phyloP scores from a whole-genome alignment of 2,888 invertebrate genomes.

The Synanthedon andrenaeformis region DNA sequence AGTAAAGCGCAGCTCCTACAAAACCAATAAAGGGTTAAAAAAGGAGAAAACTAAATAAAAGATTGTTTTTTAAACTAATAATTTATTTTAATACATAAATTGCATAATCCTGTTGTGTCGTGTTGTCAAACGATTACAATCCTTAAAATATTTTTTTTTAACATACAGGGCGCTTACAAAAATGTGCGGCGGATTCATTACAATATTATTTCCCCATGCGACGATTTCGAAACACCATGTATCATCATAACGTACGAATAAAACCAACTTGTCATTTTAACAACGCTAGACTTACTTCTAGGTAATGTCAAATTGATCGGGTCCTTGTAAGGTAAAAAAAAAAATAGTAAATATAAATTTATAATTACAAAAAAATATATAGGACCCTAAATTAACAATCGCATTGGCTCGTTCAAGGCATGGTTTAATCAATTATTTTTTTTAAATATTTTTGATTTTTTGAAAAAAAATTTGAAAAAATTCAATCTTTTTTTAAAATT shows the following conservation, averaged over 20 bases:
- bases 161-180: conserved; percentile 4
- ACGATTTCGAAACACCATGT: background rate
- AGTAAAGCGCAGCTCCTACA: no score
- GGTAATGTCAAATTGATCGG: conserved; percentile 64
- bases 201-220: background rate
- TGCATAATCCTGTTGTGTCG: conserved; percentile 31
- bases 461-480: no score
- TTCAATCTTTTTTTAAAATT: no score
- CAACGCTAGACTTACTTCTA: conserved; percentile 56
- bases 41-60: conserved; percentile 13
- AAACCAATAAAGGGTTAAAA: no score
- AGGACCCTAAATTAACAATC: conserved; percentile 10
- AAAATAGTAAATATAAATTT: conserved; percentile 12
- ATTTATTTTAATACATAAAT: conserved; percentile 36
- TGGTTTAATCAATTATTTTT: no score
- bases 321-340: conserved; percentile 9
- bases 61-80: conserved; percentile 31
- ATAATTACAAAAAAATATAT: conserved; percentile 10
- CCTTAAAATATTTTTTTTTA: conserved; percentile 9
- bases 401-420: background rate
- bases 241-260: conserved; percentile 5
- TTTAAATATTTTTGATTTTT: no score
- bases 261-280: conserved; percentile 62
- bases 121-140: conserved; percentile 22
- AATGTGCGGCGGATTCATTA: background rate